Base-by-base conservation (phyloP, 2,797 vertebrate species). In the Coilia nasus region DNA sequence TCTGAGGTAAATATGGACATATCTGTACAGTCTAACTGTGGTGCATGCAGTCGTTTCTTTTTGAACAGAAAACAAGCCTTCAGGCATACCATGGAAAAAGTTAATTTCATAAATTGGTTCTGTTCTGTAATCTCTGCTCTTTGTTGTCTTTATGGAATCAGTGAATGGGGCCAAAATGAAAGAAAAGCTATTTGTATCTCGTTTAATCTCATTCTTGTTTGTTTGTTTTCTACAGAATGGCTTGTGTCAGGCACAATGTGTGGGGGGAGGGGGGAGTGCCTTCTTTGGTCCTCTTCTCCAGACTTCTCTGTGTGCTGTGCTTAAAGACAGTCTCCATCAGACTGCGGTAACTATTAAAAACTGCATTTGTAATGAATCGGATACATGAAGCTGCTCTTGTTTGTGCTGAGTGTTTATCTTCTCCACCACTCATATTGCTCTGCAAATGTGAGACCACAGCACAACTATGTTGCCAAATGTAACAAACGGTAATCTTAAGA, bases 321-420 rank as follows among this genome's bases (percentile, higher is more conserved):
- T 84, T 83, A 88, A 62, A 80, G 86, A 82, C 83, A 83, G 71
- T 84, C 89, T 89, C 93, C 91, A 93, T 93, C 87, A 92, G 90
- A 94, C 94, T 94, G 93, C 94, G 89, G 46, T 93, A 92, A 91
- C 91, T 90, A 95, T 93, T 94, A 95, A 94, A 95, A 93, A 90
- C 87, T 83, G 71, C 56, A 41, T 85, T 87, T 90, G 90, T 93
- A 93, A 93, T 91, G 84, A 91, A 90, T 91, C 85, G 90, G 28
- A 15, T 6, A 12, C 71, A 15, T 21, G 17, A 4, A 15, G 31
- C 71, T 78, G 15, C 41, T 78, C 6, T 44, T 78, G 6, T 78
- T 78, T 44, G 0, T 75, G 28, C 6, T 31, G 1, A 6, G 15
- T 35, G 28, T 75, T 17, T 17, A 44, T 41, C 1, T 9, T 21